These are phyloP conservation scores for Rhagonycha fulva DNA, from an alignment of 2,888 invertebrate genomes.

Conservation along the genomic window DNA sequence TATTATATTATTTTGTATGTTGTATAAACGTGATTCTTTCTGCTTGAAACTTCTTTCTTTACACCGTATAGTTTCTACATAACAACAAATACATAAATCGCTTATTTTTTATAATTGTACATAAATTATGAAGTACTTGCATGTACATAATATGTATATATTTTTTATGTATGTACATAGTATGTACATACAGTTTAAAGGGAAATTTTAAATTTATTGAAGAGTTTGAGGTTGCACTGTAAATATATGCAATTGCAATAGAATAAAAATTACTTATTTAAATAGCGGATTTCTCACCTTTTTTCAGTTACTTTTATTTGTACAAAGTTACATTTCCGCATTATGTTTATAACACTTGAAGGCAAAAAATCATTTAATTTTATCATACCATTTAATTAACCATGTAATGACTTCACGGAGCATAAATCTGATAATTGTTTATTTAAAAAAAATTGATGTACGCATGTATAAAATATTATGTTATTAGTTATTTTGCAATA, in stretches of 20 bases:
- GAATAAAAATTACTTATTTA: not conserved
- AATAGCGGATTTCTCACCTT: not conserved
- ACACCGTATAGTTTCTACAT: too few species aligned
- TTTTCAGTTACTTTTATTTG: not conserved
- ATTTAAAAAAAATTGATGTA: not conserved
- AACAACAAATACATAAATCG: too few species aligned
- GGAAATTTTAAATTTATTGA: too few species aligned
- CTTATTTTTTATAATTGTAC: too few species aligned
- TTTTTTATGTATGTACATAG: too few species aligned
- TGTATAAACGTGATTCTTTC: too few species aligned
- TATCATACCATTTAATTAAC: not conserved
- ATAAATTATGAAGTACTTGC: too few species aligned
- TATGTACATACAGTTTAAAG: too few species aligned
- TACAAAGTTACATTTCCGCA: not conserved
- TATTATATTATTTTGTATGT: too few species aligned
- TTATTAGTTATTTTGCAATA: not conserved
- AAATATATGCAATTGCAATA: not conserved
- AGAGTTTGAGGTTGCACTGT: too few species aligned
- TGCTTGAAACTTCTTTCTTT: too few species aligned
- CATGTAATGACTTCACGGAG: not conserved
- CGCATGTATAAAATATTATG: not conserved
- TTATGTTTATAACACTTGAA: not conserved
- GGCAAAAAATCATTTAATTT: not conserved
- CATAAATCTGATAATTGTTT: not conserved
- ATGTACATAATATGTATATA: too few species aligned